Conservation (phyloP, 2,797 vertebrate species). For the Hoplostethus atlanticus region DNA sequence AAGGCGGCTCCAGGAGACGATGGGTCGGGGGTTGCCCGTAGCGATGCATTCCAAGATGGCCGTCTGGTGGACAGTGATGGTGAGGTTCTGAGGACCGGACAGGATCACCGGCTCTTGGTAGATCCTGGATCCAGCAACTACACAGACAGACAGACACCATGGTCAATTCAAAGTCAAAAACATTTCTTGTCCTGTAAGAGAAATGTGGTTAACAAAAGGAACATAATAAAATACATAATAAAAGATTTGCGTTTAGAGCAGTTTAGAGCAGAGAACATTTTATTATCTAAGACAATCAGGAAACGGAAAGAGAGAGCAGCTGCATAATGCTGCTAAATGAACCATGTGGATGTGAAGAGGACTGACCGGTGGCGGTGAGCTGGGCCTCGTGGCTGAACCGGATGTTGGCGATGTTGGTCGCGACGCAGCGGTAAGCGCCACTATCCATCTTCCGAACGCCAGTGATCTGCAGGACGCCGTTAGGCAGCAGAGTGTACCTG, state of each 20-base stretch:
- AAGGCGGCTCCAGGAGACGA: constrained; percentile 86
- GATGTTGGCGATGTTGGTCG: constrained; percentile 81
- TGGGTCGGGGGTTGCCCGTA: constrained; percentile 83
- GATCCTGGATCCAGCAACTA: constrained; percentile 35
- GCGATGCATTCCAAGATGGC: constrained; percentile 85
- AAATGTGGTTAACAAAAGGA: too few species aligned
- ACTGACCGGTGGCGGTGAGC: constrained; percentile 79
- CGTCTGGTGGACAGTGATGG: constrained; percentile 82
- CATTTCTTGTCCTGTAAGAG: too few species aligned
- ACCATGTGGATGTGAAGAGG: too few species aligned
- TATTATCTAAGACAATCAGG: too few species aligned
- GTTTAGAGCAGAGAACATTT: too few species aligned
- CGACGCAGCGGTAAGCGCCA: constrained; percentile 80
- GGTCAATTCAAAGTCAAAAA: too few species aligned
- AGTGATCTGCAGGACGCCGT: constrained; percentile 85
- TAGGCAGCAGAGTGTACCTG: constrained; percentile 87
- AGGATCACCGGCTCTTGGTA: constrained; percentile 87
- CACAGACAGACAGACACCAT: too few species aligned
- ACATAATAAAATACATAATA: too few species aligned
- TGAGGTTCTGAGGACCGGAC: constrained; percentile 87
- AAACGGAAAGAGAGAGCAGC: constrained; percentile 18
- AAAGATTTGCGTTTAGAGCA: too few species aligned
- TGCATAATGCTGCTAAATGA: neutral
- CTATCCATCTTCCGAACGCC: constrained; percentile 71
- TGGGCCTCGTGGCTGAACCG: constrained; percentile 81